Percentiles rank a stretch among this genome's conserved stretches.
phyloP scores from a whole-genome alignment of 64 coral and sea anemone species.

The Acropora tenuis region DNA sequence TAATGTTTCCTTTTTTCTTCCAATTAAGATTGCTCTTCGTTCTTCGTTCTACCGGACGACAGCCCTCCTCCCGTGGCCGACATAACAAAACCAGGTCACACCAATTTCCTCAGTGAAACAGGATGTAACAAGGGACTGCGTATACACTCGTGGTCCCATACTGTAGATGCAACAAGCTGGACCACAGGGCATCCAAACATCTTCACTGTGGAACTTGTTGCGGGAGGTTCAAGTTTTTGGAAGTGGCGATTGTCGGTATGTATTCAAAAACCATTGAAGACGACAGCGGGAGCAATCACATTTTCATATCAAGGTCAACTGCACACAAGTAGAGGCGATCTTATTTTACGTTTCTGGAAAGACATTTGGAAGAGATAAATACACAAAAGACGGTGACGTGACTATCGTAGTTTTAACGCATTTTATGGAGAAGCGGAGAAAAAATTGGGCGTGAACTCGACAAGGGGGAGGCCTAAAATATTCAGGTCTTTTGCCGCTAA shows the following conservation, averaged over 20 bases:
- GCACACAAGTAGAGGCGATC: neutral
- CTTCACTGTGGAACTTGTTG: neutral
- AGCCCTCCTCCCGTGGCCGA: neutral
- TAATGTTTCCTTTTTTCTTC: neutral
- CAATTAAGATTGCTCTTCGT: neutral
- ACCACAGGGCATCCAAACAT: neutral
- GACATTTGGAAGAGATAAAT: too few species aligned
- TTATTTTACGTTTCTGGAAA: too few species aligned
- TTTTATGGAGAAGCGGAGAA: too few species aligned
- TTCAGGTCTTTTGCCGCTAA: too few species aligned
- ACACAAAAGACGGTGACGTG: too few species aligned
- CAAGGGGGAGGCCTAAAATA: too few species aligned
- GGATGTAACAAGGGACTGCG: neutral
- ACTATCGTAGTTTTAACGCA: too few species aligned
- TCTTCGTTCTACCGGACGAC: neutral
- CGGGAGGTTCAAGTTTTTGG: neutral
- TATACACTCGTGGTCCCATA: neutral
- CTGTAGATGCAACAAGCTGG: neutral
- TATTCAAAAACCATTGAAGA: neutral
- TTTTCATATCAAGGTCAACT: neutral
- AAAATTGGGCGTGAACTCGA: too few species aligned
- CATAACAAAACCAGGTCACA: neutral
- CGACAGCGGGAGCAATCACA: neutral
- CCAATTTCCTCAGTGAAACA: neutral
- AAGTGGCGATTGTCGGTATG: too few species aligned